Base-by-base conservation (phyloP, 2,113 vertebrate species). In the Chaetops frenatus region DNA sequence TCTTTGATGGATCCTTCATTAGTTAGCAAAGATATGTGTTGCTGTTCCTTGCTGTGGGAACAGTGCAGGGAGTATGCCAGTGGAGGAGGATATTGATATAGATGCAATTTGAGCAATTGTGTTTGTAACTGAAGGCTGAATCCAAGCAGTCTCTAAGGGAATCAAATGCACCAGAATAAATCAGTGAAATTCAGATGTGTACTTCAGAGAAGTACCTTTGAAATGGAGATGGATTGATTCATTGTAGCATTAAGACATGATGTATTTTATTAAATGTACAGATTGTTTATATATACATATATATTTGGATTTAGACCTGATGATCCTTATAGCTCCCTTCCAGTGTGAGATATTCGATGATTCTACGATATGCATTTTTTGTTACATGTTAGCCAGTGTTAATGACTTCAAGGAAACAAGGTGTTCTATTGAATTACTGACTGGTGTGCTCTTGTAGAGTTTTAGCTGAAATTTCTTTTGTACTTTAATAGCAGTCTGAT, bases 401-500 rank as follows among this genome's bases (percentile, higher is more conserved):
- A 83, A 12, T 53, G 6, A 58, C 5, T 84, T 88, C 44, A 74
- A 6, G 15, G 36, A 77, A 47, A 50, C 11, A 78, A 69, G 13
- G 4, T 71, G 33, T 80, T 88, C 14, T 81, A 12, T 23, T 27
- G 6, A 54, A 29, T 86, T 94, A 81, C 44, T 54, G 80, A 65
- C 44, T 45, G 7, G 21, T 23, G 42, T 5, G 24, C 6, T 86
- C 21, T 88, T 91, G 44, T 51, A 65, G 57, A 51, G 8, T 51
- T 93, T 84, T 73, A 66, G 7, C 42, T 77, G 74, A 66, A 71
- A 91, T 88, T 70, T 70, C 66, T 86, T 96, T 93, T 83, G 57
- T 81, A 56, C 76, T 92, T 95, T 77, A 90, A 69, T 87, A 92
- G 69, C 72, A 83, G 40, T 60, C n/a, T 93, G 64, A 38, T 95